Evolutionary conservation across 1,140 invertebrate genomes (phyloP).

Genomic region (Monomorium pharaonis): DNA sequence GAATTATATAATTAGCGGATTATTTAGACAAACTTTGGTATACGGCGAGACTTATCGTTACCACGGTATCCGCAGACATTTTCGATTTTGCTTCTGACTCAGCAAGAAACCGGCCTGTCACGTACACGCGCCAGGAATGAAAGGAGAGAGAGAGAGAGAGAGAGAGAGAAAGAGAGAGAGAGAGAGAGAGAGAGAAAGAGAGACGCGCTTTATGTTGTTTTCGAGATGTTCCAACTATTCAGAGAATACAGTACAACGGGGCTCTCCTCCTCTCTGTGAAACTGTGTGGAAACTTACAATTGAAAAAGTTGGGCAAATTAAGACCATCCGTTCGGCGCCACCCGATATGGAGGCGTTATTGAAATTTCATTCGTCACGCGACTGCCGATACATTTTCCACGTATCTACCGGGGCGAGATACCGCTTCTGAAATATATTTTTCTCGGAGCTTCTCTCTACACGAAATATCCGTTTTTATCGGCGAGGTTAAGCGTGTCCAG

Average conservation of each 20-base stretch:
- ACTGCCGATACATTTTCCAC: not conserved
- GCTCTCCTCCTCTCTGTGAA: not conserved
- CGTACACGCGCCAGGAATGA: slow-evolving; percentile 49
- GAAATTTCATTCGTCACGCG: slow-evolving; percentile 44
- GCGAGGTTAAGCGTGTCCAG: slow-evolving; percentile 39
- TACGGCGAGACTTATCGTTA: slow-evolving; percentile 13
- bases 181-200: too few species aligned
- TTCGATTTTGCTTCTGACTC: slow-evolving; percentile 60
- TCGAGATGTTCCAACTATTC: slow-evolving; percentile 53
- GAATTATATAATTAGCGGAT: slow-evolving; percentile 42
- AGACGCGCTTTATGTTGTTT: slow-evolving; percentile 53
- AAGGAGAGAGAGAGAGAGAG: too few species aligned
- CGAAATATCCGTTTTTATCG: slow-evolving; percentile 51
- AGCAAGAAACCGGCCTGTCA: slow-evolving; percentile 46
- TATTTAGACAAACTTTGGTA: slow-evolving; percentile 62
- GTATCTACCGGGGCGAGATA: not conserved
- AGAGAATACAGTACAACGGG: not conserved
- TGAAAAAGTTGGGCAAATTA: slow-evolving; percentile 59
- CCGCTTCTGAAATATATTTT: slow-evolving; percentile 40
- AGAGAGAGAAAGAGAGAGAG: too few species aligned
- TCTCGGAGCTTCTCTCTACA: not conserved
- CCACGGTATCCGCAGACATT: slow-evolving; percentile 31
- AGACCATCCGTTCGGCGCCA: slow-evolving; percentile 13
- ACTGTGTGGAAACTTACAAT: slow-evolving; percentile 47
- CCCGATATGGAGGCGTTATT: not conserved